phyloP scores from a whole-genome alignment of 2,888 invertebrate genomes.

The Epinotia demarniana region DNA sequence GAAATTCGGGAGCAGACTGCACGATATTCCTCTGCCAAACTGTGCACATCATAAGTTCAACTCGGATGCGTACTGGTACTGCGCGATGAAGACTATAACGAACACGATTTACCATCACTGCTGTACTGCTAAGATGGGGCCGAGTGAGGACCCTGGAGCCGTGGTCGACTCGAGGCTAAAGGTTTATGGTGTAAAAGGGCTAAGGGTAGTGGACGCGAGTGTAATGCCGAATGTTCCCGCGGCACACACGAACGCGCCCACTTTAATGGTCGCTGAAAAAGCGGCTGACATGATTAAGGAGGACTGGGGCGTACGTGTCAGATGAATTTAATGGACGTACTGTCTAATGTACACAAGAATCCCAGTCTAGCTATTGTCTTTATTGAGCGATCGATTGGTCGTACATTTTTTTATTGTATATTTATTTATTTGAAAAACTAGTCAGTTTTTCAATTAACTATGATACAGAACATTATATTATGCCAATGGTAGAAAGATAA shows the following conservation, averaged over 20 bases:
- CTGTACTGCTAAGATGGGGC: conserved; percentile 84
- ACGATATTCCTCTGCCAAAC: conserved; percentile 81
- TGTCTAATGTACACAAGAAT: background rate
- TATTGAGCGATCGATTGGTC: background rate
- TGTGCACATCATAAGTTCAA: conserved; percentile 81
- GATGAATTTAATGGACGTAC: background rate
- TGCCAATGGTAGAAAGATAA: background rate
- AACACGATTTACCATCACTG: conserved; percentile 84
- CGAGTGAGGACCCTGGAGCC: conserved; percentile 72
- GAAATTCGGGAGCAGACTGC: conserved; percentile 79
- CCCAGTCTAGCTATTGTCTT: conserved; percentile 18
- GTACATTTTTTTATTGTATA: background rate
- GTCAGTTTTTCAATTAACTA: background rate
- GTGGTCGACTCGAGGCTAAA: conserved; percentile 81
- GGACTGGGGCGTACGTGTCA: conserved; percentile 63
- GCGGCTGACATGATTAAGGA: conserved; percentile 82
- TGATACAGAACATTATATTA: background rate
- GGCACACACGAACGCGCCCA: conserved; percentile 84
- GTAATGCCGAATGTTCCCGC: conserved; percentile 84
- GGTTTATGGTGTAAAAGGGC: conserved; percentile 77
- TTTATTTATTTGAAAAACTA: background rate
- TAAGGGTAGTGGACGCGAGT: conserved; percentile 85
- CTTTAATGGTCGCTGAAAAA: conserved; percentile 85
- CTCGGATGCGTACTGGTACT: conserved; percentile 88
- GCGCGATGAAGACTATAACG: conserved; percentile 83